Percentiles rank a stretch among this genome's conserved stretches.
These are phyloP conservation scores for Mesoligia furuncula DNA, from an alignment of 2,888 invertebrate genomes.

Conservation along the genomic window DNA sequence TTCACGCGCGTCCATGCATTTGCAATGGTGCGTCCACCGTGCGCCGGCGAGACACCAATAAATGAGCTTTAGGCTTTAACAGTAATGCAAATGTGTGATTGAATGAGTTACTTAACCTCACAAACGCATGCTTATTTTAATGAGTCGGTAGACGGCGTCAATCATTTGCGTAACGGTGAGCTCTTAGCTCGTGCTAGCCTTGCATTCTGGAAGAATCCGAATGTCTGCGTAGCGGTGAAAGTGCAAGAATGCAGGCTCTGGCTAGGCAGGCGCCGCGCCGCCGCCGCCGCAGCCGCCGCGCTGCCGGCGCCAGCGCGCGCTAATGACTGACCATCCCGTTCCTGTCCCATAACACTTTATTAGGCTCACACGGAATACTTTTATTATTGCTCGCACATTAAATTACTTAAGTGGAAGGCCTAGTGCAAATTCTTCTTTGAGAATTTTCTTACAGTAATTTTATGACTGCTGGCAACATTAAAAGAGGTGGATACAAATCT, in stretches of 20 bases:
- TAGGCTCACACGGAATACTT: conserved; percentile 57
- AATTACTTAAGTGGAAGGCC: conserved; percentile 40
- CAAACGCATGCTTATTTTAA: conserved; percentile 62
- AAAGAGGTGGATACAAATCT: background rate
- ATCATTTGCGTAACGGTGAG: conserved; percentile 76
- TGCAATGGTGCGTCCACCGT: conserved; percentile 1
- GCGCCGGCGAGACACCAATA: conserved; percentile 28
- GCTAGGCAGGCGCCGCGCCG: conserved; percentile 57
- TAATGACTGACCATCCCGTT: conserved; percentile 72
- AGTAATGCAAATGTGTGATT: conserved; percentile 59
- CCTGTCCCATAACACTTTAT: conserved; percentile 71
- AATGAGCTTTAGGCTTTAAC: conserved; percentile 52
- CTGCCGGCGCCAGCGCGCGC: conserved; percentile 69
- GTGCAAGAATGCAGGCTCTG: conserved; percentile 80
- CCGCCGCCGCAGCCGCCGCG: conserved; percentile 50
- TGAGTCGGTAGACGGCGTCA: conserved; percentile 62
- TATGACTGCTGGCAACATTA: background rate
- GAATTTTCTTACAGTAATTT: conserved; percentile 5
- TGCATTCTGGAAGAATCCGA: conserved; percentile 67
- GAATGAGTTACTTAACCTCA: conserved; percentile 58
- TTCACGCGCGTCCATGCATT: conserved; percentile 7
- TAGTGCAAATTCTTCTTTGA: conserved; percentile 36
- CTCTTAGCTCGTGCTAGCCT: conserved; percentile 55
- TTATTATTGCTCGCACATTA: conserved; percentile 53
- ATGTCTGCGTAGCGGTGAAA: conserved; percentile 79